Conservation (phyloP, 2,113 vertebrate species). For the Phylloscopus trochilus region DNA sequence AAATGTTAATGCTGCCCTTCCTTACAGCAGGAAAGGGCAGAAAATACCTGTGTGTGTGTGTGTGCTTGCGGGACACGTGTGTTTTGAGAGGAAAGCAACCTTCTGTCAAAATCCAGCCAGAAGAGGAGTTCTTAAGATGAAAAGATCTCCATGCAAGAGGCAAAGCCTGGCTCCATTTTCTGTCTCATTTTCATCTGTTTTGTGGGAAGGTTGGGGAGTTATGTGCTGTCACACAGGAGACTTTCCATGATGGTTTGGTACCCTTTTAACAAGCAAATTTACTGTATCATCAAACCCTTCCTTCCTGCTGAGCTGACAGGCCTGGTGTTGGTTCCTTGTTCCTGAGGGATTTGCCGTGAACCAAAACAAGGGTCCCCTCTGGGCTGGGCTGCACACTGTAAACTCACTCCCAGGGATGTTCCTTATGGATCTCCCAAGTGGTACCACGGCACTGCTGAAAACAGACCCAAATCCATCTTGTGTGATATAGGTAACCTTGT, state of each 20-base stretch:
- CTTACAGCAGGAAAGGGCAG: not conserved
- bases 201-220: not conserved
- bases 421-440: not conserved
- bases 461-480: not conserved
- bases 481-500: not conserved
- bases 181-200: not conserved
- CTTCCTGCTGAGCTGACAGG: not conserved
- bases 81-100: not conserved
- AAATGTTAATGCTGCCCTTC: not conserved
- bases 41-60: accelerated
- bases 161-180: not conserved
- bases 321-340: not conserved
- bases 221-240: not conserved
- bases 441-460: not conserved
- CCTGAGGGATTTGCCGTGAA: not conserved
- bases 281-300: not conserved
- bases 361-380: not conserved
- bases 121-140: not conserved
- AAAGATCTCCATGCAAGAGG: not conserved
- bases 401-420: not conserved
- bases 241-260: not conserved
- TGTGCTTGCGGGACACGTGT: accelerated
- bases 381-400: not conserved
- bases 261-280: not conserved
- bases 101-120: not conserved